phyloP scores from a whole-genome alignment of 2,888 invertebrate species.

The Nomada hirtipes region DNA sequence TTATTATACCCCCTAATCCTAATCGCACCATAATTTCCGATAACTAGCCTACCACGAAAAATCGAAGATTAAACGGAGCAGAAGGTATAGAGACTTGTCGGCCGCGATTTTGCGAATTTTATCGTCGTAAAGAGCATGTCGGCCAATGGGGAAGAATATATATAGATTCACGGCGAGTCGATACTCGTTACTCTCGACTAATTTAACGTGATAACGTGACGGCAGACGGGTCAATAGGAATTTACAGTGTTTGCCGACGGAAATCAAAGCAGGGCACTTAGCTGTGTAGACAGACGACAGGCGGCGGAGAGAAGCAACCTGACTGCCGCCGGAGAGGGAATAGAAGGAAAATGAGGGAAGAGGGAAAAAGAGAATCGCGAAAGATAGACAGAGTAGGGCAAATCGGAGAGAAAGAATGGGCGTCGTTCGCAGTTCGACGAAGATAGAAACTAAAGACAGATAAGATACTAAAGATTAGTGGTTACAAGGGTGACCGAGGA shows the following conservation, averaged over 20 bases:
- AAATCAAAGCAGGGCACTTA: conserved; percentile 82
- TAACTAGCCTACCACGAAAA: no score
- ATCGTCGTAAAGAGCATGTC: conserved; percentile 12
- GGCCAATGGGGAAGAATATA: conserved; percentile 35
- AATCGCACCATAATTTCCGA: no score
- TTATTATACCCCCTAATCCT: no score
- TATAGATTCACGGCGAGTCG: conserved; percentile 48
- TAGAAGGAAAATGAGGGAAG: conserved; percentile 47
- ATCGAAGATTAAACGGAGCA: neutral
- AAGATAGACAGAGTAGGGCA: conserved; percentile 38
- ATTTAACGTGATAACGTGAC: conserved; percentile 73
- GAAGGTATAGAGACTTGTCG: neutral
- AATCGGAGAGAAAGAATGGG: conserved; percentile 14
- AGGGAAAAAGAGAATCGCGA: conserved; percentile 35
- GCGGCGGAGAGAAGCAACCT: conserved; percentile 64
- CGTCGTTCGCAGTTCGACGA: conserved; percentile 52
- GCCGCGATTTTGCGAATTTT: conserved; percentile 2
- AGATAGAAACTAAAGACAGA: conserved; percentile 10
- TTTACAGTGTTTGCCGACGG: conserved; percentile 79
- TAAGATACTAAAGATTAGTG: conserved; percentile 7
- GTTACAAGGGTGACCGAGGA: neutral
- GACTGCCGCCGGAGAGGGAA: conserved; percentile 45
- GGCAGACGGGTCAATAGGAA: conserved; percentile 77
- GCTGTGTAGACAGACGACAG: conserved; percentile 77
- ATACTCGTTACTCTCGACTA: conserved; percentile 72